These are phyloP conservation scores for Solea senegalensis DNA, from an alignment of 2,113 vertebrate genomes.

Conservation along the genomic window DNA sequence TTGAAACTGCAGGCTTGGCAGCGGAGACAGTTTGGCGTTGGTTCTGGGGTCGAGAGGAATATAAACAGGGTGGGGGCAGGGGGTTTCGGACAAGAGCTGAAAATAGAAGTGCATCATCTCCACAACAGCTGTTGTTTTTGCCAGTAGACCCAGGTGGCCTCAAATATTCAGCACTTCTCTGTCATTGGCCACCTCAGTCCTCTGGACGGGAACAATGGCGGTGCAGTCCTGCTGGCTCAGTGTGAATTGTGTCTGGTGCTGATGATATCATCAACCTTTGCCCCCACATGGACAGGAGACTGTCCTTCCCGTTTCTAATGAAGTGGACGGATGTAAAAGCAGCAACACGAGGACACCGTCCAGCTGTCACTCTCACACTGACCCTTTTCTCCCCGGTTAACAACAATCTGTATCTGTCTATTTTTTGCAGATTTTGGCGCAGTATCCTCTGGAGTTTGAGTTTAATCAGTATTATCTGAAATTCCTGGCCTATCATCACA, in stretches of 20 bases:
- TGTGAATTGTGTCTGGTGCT: conserved; percentile 55
- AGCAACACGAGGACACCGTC: conserved; percentile 13
- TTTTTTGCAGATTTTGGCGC: conserved; percentile 88
- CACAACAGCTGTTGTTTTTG: conserved; percentile 95
- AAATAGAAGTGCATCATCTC: conserved; percentile 92
- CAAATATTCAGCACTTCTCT: conserved; percentile 64
- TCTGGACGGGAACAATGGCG: conserved; percentile 62
- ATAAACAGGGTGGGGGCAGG: conserved; percentile 80
- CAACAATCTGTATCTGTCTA: conserved; percentile 39
- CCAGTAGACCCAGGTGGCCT: conserved; percentile 93
- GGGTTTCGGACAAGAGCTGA: conserved; percentile 80
- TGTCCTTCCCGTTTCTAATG: conserved; percentile 58
- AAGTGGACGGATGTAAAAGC: conserved; percentile 32
- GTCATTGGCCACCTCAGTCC: conserved; percentile 45
- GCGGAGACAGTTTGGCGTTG: conserved; percentile 65
- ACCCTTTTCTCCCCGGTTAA: conserved; percentile 2
- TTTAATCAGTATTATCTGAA: conserved; percentile 98
- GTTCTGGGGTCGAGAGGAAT: conserved; percentile 77
- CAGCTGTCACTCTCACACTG: conserved; percentile 36
- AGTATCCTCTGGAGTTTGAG: conserved; percentile 96
- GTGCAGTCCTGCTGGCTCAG: conserved; percentile 33
- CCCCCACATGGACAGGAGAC: conserved; percentile 38
- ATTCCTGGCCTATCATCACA: conserved; percentile 97
- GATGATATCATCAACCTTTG: conserved; percentile 69
- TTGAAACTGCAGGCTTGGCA: conserved; percentile 67